Evolutionary conservation across 1,140 invertebrate species (phyloP), one percentile per base, ranked within the genome.

Genomic region (Drosophila serrata): DNA sequence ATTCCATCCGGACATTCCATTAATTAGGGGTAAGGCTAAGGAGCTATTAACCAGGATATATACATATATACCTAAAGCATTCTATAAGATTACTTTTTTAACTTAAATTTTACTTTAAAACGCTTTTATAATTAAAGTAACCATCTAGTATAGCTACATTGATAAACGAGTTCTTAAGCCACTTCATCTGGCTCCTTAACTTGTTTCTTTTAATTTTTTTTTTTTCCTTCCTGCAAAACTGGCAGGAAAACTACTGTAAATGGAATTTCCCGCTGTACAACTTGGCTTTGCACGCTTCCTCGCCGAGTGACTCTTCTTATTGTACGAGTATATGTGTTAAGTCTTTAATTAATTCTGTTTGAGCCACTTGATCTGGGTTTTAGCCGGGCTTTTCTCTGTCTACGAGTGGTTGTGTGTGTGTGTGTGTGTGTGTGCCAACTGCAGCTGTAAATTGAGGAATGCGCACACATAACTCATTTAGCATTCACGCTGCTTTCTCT

Each of bases 381-480:
- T 42, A 19, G n/a, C 61, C 22, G 60, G 35, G 63, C 35, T 29
- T 69, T 69, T 69, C 62, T 55, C 24, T 67, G 43, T 37, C 45
- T 63, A 46, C 27, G 29, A 43, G 42, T 40, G 29, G 31, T 27
- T 42, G 59, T 29, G 46, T 11, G 7, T 45, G 24, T 39, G 46
- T 42, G 31, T 45, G 33, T 62, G n/a, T 22, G 40, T 55, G 61
- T 19, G 11, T 58, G 59, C 43, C 65, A 67, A 69, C 62, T 69
- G 46, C 65, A 69, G 62, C 64, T 58, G 43, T 53, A 40, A 45
- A 24, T 58, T 69, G 65, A 73, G 53, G 51, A 73, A 59, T 79
- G 76, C 53, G 77, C 75, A 62, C 62, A 68, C 73, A 86, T 74
- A 85, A 81, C 82, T 81, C 82, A 81, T 85, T 86, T 81, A 62